Base-by-base conservation (phyloP, 2,113 vertebrate species). In the Xyrauchen texanus region DNA sequence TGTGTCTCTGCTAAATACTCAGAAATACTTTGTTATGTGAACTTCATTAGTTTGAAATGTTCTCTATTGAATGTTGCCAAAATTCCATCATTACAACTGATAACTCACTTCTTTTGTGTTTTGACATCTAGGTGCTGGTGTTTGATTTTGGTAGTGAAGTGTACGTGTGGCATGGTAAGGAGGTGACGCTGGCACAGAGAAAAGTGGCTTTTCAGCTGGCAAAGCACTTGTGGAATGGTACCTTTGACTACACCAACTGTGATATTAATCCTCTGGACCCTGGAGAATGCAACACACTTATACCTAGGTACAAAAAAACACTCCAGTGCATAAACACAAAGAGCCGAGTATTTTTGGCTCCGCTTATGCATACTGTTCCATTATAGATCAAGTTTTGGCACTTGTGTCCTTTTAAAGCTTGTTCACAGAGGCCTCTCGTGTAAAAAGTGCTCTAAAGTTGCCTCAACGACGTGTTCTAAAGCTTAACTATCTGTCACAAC, bases 131-230 rank as follows among this genome's bases (percentile, higher is more conserved):
- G 95, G 95, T 96, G 10, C 88, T 97, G 86, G 95, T 97, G 78
- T 97, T 97, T 84, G 95, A 97, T 88, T 96, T 97, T 88, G 95
- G 95, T 57, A 96, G 95, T 62, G 95, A 97, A 86, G 94, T 97
- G n/a, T 97, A 96, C 1, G 95, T 97, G 7, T 97, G 95, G 95
- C 95, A 96, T 16, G 95, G 95, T 63, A 96, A 95, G 72, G 95
- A 95, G 81, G 95, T 97, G 85, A 95, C 94, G 0, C 85, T 96
- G 83, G 91, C 94, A 8, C 94, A 96, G 78, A 91, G 95, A 77
- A 96, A 96, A 88, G 89, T 96, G 77, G 95, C 95, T 0, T 97
- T 96, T 87, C 95, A 97, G 87, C 86, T 97, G 81, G 95, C 95
- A 21, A 97, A 97, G 83, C 95, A 96, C 84, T 87, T 96, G 64